A percentile compares a stretch with the other conserved stretches of the same genome.
Conservation (phyloP, 2,113 vertebrate genomes). For the Hiodon tergisus region DNA sequence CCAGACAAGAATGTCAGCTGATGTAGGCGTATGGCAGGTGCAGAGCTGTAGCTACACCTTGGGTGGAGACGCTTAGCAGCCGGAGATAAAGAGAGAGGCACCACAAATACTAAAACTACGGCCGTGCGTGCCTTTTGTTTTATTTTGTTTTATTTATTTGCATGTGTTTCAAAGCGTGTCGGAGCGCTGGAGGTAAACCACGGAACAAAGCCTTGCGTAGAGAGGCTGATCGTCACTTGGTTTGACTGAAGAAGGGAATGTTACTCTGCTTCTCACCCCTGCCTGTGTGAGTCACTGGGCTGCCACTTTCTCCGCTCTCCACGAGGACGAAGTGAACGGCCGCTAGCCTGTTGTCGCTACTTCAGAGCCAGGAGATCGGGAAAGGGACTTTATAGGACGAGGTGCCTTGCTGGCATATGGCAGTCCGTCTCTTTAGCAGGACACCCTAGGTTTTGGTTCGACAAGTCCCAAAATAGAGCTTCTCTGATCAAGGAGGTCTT, state of each 20-base stretch:
- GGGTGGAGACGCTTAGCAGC: background rate
- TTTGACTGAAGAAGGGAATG: too few relatives aligned
- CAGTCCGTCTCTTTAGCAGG: background rate
- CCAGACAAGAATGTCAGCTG: background rate
- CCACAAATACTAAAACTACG: too few relatives aligned
- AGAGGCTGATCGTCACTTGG: too few relatives aligned
- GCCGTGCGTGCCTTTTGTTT: too few relatives aligned
- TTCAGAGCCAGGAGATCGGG: background rate
- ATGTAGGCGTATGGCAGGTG: background rate
- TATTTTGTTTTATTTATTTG: background rate
- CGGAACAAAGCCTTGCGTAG: background rate
- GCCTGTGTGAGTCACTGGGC: too few relatives aligned
- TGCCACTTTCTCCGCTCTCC: background rate
- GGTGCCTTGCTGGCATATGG: background rate
- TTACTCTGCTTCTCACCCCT: too few relatives aligned
- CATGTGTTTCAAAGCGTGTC: background rate
- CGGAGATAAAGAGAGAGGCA: too few relatives aligned
- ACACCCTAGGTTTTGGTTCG: background rate
- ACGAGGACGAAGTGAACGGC: background rate
- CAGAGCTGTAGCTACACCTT: background rate
- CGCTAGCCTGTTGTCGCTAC: background rate
- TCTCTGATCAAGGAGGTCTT: background rate
- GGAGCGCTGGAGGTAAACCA: background rate
- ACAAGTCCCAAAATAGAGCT: background rate
- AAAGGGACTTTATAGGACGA: background rate